Evolutionary conservation across 2,888 invertebrate genomes (phyloP).

Genomic region (Mantis religiosa): DNA sequence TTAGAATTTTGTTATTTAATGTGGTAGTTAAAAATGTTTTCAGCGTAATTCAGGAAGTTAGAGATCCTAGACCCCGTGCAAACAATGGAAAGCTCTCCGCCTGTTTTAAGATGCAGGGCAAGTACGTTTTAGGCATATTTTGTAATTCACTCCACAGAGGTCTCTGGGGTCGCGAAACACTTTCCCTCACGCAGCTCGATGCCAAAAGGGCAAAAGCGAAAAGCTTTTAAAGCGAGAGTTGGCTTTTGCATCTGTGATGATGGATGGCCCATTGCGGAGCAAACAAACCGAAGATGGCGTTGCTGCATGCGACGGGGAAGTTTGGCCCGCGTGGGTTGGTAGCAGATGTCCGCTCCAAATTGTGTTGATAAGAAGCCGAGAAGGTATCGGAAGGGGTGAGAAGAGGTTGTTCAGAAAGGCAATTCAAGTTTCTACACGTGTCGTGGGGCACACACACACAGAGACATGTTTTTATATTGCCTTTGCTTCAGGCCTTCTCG

Average conservation of each 20-base stretch:
- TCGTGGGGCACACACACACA: too few species aligned
- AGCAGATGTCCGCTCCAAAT: not conserved
- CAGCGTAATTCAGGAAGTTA: too few species aligned
- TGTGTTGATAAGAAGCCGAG: not conserved
- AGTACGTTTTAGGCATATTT: too few species aligned
- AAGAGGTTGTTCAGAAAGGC: not conserved
- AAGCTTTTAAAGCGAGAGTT: constrained; percentile 14
- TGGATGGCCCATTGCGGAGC: constrained; percentile 23
- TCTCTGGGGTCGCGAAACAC: not conserved
- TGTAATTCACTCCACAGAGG: too few species aligned
- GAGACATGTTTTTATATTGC: too few species aligned
- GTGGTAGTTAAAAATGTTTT: too few species aligned
- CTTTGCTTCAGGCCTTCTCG: too few species aligned
- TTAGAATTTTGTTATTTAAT: too few species aligned
- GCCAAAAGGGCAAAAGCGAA: constrained; percentile 10
- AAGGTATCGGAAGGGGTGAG: not conserved
- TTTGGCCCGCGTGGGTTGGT: not conserved
- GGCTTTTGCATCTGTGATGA: constrained; percentile 28
- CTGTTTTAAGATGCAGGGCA: too few species aligned
- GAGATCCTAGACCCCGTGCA: too few species aligned
- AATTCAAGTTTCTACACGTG: not conserved
- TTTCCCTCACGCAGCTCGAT: not conserved
- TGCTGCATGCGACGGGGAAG: not conserved
- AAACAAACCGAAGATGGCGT: not conserved
- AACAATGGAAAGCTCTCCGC: too few species aligned